Evolutionary conservation across 2,113 vertebrate species (phyloP).

Genomic region (Oenanthe melanoleuca): DNA sequence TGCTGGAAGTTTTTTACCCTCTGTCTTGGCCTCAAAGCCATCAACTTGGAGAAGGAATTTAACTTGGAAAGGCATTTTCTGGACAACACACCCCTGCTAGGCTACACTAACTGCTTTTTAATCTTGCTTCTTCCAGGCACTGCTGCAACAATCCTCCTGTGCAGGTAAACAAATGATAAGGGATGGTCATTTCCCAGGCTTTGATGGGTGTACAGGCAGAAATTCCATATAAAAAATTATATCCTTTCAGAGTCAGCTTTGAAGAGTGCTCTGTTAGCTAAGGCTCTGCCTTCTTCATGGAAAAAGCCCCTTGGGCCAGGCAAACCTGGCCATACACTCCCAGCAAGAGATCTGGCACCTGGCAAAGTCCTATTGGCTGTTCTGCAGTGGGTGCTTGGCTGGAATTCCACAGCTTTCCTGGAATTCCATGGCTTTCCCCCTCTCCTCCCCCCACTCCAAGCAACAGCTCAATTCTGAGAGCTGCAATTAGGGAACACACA

Average conservation of each 20-base stretch:
- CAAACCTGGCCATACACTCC: not conserved
- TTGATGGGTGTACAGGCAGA: fast-evolving
- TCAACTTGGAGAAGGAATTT: not conserved
- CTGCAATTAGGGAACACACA: fast-evolving
- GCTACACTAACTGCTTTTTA: not conserved
- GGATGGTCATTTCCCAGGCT: not conserved
- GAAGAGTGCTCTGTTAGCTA: fast-evolving
- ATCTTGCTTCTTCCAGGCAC: not conserved
- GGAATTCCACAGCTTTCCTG: not conserved
- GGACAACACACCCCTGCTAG: not conserved
- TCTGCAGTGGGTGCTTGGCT: fast-evolving
- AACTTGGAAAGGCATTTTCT: not conserved
- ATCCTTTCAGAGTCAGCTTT: not conserved
- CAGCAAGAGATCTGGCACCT: not conserved
- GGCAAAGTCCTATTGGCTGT: fast-evolving
- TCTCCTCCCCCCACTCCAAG: no score
- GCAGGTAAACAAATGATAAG: not conserved
- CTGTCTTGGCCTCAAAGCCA: not conserved
- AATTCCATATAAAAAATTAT: not conserved
- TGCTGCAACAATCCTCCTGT: not conserved
- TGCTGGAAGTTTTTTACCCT: not conserved
- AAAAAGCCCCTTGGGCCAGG: not conserved
- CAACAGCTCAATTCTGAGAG: not conserved
- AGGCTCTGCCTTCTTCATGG: not conserved
- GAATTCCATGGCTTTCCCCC: not conserved